Conservation (phyloP, 2,797 vertebrate genomes). For the Sciurus carolinensis region DNA sequence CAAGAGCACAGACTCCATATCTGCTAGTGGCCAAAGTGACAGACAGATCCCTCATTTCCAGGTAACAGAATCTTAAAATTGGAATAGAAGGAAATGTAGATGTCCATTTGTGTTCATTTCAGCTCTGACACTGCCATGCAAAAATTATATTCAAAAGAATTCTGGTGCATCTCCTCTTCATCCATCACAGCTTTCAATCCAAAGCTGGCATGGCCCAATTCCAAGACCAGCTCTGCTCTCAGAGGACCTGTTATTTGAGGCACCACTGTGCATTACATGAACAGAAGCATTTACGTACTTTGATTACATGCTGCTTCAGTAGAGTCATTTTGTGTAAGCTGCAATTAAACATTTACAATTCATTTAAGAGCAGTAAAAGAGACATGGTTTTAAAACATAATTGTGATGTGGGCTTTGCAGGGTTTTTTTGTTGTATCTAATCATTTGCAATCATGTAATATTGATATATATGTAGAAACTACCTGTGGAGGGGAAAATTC, state of each 20-base stretch:
- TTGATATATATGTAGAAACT: constrained; percentile 9
- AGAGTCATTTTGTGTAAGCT: constrained; percentile 69
- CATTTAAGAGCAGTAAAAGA: constrained; percentile 75
- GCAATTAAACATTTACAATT: constrained; percentile 84
- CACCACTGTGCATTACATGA: constrained; percentile 36
- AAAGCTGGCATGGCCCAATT: background rate
- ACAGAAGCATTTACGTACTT: constrained; percentile 31
- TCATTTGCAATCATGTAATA: constrained; percentile 64
- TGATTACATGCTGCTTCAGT: constrained; percentile 73
- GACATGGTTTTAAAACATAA: constrained; percentile 69
- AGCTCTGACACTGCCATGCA: background rate
- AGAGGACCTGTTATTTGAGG: constrained; percentile 57
- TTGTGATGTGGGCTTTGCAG: constrained; percentile 52
- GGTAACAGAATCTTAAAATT: constrained; percentile 10
- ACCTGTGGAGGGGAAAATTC: constrained; percentile 15
- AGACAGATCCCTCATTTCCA: background rate
- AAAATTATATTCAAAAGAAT: background rate
- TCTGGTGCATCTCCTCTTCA: constrained; percentile 29
- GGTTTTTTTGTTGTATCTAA: constrained; percentile 68
- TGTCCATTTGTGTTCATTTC: background rate
- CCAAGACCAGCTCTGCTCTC: constrained; percentile 55
- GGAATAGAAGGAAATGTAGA: background rate
- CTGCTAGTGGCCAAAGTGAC: background rate
- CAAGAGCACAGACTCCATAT: background rate
- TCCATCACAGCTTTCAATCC: background rate